Evolutionary conservation across 2,888 invertebrate genomes (phyloP).

Genomic region (Eupithecia centaureata): DNA sequence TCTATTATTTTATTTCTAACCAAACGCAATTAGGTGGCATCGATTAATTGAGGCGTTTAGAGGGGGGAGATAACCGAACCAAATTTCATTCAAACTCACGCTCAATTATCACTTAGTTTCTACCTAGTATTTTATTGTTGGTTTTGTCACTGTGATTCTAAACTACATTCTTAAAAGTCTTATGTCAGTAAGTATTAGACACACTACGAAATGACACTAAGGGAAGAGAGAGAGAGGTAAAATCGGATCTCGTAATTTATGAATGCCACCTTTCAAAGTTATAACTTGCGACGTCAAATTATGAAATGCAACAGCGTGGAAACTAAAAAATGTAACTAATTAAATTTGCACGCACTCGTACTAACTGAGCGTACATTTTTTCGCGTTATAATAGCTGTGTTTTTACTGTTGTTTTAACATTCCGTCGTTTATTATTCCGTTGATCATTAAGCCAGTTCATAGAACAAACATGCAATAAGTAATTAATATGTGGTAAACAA

Average conservation of each 20-base stretch:
- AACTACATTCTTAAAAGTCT: too few relatives aligned
- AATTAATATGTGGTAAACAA: slow-evolving; percentile 13
- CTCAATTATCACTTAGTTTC: too few relatives aligned
- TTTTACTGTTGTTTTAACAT: slow-evolving; percentile 3
- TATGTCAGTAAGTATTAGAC: too few relatives aligned
- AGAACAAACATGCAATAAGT: slow-evolving; percentile 24
- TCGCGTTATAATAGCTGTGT: not conserved
- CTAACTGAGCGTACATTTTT: not conserved
- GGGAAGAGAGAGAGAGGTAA: too few relatives aligned
- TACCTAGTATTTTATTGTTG: too few relatives aligned
- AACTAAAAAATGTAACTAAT: not conserved
- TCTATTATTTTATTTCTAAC: not conserved
- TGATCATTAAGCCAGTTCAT: slow-evolving; percentile 17
- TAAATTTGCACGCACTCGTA: not conserved
- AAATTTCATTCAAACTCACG: too few relatives aligned
- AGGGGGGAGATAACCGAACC: too few relatives aligned
- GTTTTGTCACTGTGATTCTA: too few relatives aligned
- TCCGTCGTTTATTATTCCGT: slow-evolving; percentile 15
- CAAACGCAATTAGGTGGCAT: not conserved
- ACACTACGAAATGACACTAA: too few relatives aligned
- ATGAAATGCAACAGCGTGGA: not conserved
- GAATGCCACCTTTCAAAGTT: too few relatives aligned
- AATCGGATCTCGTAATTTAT: too few relatives aligned
- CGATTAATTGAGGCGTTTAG: too few relatives aligned
- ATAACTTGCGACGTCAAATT: slow-evolving; percentile 5